Conservation (phyloP, 2,113 vertebrate species). For the Prolemur simus region DNA sequence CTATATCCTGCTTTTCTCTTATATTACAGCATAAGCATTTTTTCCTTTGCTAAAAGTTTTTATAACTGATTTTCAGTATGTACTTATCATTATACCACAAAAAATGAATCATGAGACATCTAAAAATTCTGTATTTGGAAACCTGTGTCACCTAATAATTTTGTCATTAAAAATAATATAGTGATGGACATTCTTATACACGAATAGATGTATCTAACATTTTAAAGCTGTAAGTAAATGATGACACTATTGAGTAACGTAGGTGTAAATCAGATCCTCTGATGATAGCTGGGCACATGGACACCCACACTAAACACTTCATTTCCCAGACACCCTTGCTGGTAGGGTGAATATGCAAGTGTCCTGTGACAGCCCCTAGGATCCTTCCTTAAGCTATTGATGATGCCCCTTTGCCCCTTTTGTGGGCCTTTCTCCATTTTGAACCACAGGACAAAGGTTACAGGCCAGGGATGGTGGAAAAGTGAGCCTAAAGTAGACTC, state of each 20-base stretch:
- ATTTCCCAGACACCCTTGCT: not conserved
- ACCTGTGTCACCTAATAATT: not conserved
- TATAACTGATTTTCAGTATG: not conserved
- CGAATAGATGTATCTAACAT: not conserved
- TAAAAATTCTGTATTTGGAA: constrained; percentile 14
- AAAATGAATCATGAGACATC: not conserved
- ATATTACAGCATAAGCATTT: not conserved
- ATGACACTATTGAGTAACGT: not conserved
- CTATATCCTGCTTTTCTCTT: not conserved
- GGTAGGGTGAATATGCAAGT: not conserved
- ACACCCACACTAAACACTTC: not conserved
- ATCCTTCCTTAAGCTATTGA: not conserved
- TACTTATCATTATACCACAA: not conserved
- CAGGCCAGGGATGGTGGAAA: not conserved
- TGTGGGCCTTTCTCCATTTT: not conserved
- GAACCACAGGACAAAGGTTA: not conserved
- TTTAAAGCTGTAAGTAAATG: not conserved
- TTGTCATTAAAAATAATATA: not conserved
- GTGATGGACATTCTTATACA: not conserved
- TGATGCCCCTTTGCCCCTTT: not conserved
- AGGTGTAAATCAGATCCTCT: not conserved
- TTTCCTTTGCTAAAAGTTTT: not conserved
- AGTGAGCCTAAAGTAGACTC: not conserved
- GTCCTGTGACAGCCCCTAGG: not conserved
- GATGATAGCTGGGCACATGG: not conserved